These are phyloP conservation scores for Apodemia zela DNA, from an alignment of 2,888 invertebrate species.

Conservation along the genomic window DNA sequence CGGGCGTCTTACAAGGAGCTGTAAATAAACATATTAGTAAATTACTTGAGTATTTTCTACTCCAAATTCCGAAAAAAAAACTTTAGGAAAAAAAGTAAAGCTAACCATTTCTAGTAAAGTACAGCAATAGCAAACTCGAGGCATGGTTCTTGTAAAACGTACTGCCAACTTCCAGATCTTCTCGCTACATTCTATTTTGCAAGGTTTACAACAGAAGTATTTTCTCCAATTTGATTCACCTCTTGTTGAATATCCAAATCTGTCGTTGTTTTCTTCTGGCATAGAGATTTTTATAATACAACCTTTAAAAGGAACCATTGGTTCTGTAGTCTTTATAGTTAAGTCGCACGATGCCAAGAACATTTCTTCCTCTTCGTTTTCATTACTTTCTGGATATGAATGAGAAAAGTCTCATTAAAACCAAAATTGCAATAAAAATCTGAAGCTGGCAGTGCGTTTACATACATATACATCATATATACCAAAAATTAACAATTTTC, in stretches of 20 bases:
- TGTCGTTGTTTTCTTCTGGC: slow-evolving; percentile 37
- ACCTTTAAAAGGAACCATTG: slow-evolving; percentile 46
- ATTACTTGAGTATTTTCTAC: not conserved
- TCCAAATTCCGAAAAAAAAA: slow-evolving; percentile 7
- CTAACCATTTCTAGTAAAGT: slow-evolving; percentile 54
- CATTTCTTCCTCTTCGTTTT: slow-evolving; percentile 50
- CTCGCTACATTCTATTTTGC: slow-evolving; percentile 42
- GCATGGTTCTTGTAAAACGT: slow-evolving; percentile 56
- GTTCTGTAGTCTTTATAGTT: slow-evolving; percentile 40
- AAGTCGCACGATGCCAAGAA: slow-evolving; percentile 59
- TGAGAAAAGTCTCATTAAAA: slow-evolving; percentile 24
- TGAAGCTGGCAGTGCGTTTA: slow-evolving; percentile 50
- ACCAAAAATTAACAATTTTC: not conserved
- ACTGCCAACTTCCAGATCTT: slow-evolving; percentile 57
- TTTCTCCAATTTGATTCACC: slow-evolving; percentile 46
- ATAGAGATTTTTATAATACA: slow-evolving; percentile 47
- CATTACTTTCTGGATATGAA: slow-evolving; percentile 42
- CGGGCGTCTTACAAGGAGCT: slow-evolving; percentile 53
- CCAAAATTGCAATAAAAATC: slow-evolving; percentile 44
- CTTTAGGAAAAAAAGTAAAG: slow-evolving; percentile 27
- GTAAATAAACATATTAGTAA: slow-evolving; percentile 20
- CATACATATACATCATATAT: slow-evolving; percentile 28
- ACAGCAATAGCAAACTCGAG: slow-evolving; percentile 48
- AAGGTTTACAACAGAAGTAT: slow-evolving; percentile 46
- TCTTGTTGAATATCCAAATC: slow-evolving; percentile 25